Base-by-base conservation (phyloP, 2,113 vertebrate species). In the Engystomops pustulosus region DNA sequence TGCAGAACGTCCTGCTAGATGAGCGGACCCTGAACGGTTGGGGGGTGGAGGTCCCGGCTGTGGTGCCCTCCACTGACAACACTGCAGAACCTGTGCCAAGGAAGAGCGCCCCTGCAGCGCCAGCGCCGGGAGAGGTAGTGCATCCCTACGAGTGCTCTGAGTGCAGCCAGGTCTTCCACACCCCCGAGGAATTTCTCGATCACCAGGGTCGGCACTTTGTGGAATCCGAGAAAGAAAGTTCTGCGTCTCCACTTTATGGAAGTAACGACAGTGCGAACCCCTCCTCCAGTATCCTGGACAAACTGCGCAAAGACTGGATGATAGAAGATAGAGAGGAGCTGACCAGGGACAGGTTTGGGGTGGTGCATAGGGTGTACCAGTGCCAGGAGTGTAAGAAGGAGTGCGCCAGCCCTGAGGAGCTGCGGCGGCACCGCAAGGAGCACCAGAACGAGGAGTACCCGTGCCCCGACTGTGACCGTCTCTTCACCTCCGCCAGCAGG, bases 191-290 rank as follows among this genome's bases (percentile, higher is more conserved):
- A 85, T 96, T 96, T 86, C 92, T 97, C 53, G 95, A 95, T 79
- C 96, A 97, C 89, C 96, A 97, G 85, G 96, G 95, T 2, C 93
- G 95, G 88, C 96, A 97, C 89, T 96, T 96, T 85, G 89, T 95
- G 74, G 92, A 90, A 11, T 95, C 95, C 65, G 95, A 96, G 83
- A 96, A 96, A 55, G 96, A 96, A 70, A 94, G 91, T 0, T 92
- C 90, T 0, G 94, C 94, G 1, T 88, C 90, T 0, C 91, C 91
- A 0, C 89, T 94, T 1, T 79, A 77, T 0, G 45, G 80, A 0
- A 60, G 60, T 0, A 77, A 84, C 2, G 90, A 88, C 20, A 68
- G 23, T 0, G 65, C 25, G 2, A 34, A 49, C 0, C 36, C 68
- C 0, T 84, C 62, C 4, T 15, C 82, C 25, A 11, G 20, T 17